Base-by-base conservation (phyloP, 2,113 vertebrate species). In the Barnardius zonarius region DNA sequence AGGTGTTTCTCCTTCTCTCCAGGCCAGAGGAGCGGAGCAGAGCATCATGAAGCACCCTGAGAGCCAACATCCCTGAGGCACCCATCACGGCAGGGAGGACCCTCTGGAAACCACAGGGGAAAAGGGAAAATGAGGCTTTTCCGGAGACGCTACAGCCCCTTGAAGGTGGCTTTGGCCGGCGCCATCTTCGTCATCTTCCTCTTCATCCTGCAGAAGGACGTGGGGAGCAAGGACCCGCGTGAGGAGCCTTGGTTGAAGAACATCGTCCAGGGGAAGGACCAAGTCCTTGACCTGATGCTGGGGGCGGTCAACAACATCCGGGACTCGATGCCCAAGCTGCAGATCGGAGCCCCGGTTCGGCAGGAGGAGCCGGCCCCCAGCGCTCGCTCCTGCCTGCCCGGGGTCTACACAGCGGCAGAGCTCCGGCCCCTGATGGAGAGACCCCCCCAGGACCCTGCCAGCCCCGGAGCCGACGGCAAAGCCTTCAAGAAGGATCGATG, bases 191-290 rank as follows among this genome's bases (percentile, higher is more conserved):
- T 98, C 88, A 91, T 99, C 81, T 97, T 98, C 79, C 95, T 99
- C 55, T 98, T 99, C 96, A 97, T 99, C 66, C 98, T 99, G 30
- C 99, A 99, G 88, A 98, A 94, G 93, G 99, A 99, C 4, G 98
- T 97, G 16, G 97, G 97, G 11, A 93, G 13, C 9, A 91, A 95
- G 5, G 81, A 97, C 0, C 86, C 68, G 5, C 70, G 87, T 7
- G 96, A 97, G 7, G 99, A 99, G 77, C 99, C 98, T 2, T 99
- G 99, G 99, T 91, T 99, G 54, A 97, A 98, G 85, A 99, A 99
- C 67, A 98, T 99, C 39, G 98, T 98, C 35, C 96, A 93, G 55
- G 98, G 97, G 91, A 98, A 98, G 95, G 99, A 98, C 46, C 98
- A 98, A 15, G 93, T 99, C 88, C 93, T 99, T 13, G 98, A 97